Evolutionary conservation across 2,888 invertebrate genomes (phyloP).

Genomic region (Sphaerophoria rueppellii): DNA sequence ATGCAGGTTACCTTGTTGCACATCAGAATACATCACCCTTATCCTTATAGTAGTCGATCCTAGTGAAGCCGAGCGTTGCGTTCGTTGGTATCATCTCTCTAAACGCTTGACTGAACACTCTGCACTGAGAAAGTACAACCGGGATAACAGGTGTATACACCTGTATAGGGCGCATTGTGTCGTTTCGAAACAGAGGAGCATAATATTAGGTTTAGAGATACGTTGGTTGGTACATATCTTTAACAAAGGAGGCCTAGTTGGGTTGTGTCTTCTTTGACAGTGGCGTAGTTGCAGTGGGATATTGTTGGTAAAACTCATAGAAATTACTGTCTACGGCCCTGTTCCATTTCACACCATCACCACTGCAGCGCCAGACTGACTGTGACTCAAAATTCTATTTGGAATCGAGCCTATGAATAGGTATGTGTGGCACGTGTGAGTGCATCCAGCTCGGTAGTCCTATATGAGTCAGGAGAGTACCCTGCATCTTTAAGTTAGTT

Average conservation of each 20-base stretch:
- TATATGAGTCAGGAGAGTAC: slow-evolving; percentile 20
- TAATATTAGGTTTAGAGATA: background rate
- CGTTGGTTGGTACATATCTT: slow-evolving; percentile 28
- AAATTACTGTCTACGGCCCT: no score
- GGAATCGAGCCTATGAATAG: slow-evolving; percentile 48
- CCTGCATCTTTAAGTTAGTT: slow-evolving; percentile 60
- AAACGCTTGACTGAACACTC: slow-evolving; percentile 52
- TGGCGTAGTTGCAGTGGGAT: no score
- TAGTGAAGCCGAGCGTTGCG: slow-evolving; percentile 13
- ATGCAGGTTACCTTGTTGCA: slow-evolving; percentile 43
- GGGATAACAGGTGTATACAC: slow-evolving; percentile 69
- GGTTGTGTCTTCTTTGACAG: slow-evolving; percentile 18
- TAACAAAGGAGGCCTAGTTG: slow-evolving; percentile 31
- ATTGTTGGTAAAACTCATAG: no score
- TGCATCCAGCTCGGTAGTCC: slow-evolving; percentile 5
- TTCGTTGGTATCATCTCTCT: slow-evolving; percentile 47
- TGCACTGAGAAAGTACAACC: slow-evolving; percentile 48
- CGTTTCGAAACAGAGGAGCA: slow-evolving; percentile 1
- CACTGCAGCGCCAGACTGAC: slow-evolving; percentile 4
- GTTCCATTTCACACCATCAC: background rate
- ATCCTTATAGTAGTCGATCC: background rate
- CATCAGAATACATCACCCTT: slow-evolving; percentile 10
- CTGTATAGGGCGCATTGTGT: slow-evolving; percentile 29
- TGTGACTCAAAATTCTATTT: slow-evolving; percentile 29
- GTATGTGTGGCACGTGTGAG: slow-evolving; percentile 51